These are phyloP conservation scores for Cryptoblepharus egeriae DNA, from an alignment of 2,797 vertebrate genomes.

Conservation along the genomic window DNA sequence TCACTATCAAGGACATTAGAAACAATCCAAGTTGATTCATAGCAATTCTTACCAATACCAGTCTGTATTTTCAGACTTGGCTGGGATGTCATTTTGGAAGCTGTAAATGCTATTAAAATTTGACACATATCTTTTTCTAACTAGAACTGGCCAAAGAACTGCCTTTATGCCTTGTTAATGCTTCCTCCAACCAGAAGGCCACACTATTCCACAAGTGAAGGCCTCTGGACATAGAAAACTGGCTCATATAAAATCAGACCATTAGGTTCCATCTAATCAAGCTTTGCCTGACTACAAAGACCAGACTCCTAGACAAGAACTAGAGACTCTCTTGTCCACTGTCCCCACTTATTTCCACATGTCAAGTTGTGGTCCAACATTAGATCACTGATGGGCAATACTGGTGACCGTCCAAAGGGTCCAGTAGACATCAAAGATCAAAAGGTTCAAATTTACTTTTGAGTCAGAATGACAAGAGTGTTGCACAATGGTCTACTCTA, in stretches of 20 bases:
- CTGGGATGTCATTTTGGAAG: background rate
- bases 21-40: background rate
- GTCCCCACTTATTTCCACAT: too few species aligned
- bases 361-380: background rate
- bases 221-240: background rate
- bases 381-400: background rate
- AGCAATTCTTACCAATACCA: slow-evolving; percentile 5
- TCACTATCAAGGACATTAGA: background rate
- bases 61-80: too few species aligned
- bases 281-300: too few species aligned
- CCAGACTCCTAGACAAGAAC: background rate
- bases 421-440: background rate
- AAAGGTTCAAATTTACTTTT: background rate
- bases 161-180: background rate
- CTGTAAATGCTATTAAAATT: too few species aligned
- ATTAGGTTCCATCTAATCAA: too few species aligned
- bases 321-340: background rate
- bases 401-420: background rate
- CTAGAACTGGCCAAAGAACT: too few species aligned
- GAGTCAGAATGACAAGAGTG: background rate
- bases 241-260: too few species aligned
- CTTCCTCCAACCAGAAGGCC: background rate
- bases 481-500: too few species aligned
- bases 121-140: too few species aligned
- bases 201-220: background rate